Evolutionary conservation across 1,140 invertebrate species (phyloP), one percentile per base, ranked within the genome.

Genomic region (Prorops nasuta): DNA sequence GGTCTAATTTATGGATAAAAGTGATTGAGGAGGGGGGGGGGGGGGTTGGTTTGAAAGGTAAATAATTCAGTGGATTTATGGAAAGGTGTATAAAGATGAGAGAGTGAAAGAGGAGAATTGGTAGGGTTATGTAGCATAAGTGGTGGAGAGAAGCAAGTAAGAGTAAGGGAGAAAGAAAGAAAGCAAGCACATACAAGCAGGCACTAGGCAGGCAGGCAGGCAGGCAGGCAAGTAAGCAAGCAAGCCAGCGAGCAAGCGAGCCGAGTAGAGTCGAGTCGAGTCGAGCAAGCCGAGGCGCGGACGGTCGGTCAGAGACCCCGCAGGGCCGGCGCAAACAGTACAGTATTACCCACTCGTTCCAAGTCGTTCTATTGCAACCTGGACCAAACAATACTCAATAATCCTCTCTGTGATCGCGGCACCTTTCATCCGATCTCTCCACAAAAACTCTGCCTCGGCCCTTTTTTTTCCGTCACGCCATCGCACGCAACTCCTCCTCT

Each of bases 241-340:
- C 24, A 28, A 28, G 4, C 24, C 24, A 4, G 66, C 70, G 67
- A 66, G 71, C 68, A 51, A 70, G 67, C 65, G 51, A 68, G 67
- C 59, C 63, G 69, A 75, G 72, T 74, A 74, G 75, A 75, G 24
- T 28, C 24, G 24, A 28, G 24, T 6, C n/a, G n/a, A n/a, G n/a
- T n/a, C n/a, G n/a, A n/a, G n/a, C n/a, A n/a, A n/a, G n/a, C n/a
- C n/a, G 73, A 76, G 71, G 71, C 71, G 75, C 72, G 72, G 72
- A 76, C 72, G 71, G 64, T 60, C 75, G 75, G 74, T 77, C 75
- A 77, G 74, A 76, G 74, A 77, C 75, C 75, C 69, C 75, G 75
- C 74, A 76, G 75, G 72, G 72, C 71, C 68, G 73, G 70, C 69
- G 56, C 68, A 75, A 76, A 76, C 72, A 74, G 67, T 71, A 76